These are phyloP conservation scores for Octopus bimaculoides DNA, from an alignment of 1,140 invertebrate genomes.

Conservation along the genomic window DNA sequence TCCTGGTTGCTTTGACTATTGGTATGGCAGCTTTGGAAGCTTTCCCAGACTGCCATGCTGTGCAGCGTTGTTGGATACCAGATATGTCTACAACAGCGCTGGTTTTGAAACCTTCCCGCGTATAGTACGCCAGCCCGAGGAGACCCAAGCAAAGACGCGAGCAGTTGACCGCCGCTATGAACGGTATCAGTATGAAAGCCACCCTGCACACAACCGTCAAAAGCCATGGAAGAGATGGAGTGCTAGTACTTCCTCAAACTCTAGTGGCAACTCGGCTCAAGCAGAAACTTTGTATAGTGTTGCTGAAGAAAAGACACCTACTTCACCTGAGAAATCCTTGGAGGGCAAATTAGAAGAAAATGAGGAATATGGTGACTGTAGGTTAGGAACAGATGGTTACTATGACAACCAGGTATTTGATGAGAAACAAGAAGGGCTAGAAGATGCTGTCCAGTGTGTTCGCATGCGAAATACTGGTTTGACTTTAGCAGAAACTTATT, in stretches of 20 bases:
- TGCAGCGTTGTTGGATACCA: conserved; percentile 9
- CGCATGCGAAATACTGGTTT: conserved; percentile 10
- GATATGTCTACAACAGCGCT: not conserved
- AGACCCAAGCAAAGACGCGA: not conserved
- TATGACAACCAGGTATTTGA: not conserved
- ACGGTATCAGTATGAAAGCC: conserved; percentile 11
- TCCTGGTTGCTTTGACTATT: conserved; percentile 38
- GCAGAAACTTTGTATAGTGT: conserved; percentile 2
- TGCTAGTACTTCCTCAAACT: conserved; percentile 16
- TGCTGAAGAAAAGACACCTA: conserved; percentile 4
- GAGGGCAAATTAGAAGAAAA: not conserved
- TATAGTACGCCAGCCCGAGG: not conserved
- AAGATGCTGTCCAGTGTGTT: conserved; percentile 4
- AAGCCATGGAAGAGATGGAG: conserved; percentile 11
- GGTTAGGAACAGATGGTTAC: not conserved
- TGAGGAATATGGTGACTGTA: not conserved
- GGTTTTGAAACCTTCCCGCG: conserved; percentile 8
- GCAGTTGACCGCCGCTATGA: conserved; percentile 2
- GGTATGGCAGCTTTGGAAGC: conserved; percentile 9
- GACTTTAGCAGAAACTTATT: conserved; percentile 8
- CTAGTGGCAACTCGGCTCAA: conserved; percentile 28
- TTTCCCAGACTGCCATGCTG: conserved; percentile 6
- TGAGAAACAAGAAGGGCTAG: not conserved
- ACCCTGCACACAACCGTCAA: not conserved
- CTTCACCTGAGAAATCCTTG: conserved; percentile 5